Evolutionary conservation across 2,888 invertebrate species (phyloP).

Genomic region (Agonum fuliginosum): DNA sequence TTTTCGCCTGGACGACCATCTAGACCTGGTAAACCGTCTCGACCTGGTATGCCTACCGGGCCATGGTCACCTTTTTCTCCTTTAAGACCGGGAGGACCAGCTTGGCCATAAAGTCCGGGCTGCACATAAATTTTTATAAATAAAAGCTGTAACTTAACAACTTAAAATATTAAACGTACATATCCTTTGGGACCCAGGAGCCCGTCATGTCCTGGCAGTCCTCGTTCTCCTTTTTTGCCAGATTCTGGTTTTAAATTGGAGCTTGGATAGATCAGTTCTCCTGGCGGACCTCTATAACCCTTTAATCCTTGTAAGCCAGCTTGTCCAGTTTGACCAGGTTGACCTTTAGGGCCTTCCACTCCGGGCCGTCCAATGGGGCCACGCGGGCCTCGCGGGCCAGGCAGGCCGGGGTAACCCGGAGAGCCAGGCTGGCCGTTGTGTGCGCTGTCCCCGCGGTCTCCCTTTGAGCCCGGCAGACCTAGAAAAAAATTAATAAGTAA

Average conservation of each 20-base stretch:
- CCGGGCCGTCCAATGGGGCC: conserved; percentile 75
- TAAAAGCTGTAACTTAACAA: background rate
- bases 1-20: conserved; percentile 74
- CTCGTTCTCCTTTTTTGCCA: conserved; percentile 78
- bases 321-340: conserved; percentile 71
- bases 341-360: conserved; percentile 62
- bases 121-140: conserved; percentile 64
- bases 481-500: conserved; percentile 7
- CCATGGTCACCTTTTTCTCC: conserved; percentile 74
- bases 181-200: conserved; percentile 72
- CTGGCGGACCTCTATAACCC: conserved; percentile 70
- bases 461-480: conserved; percentile 73
- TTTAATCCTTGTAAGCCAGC: conserved; percentile 69
- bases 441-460: conserved; percentile 75
- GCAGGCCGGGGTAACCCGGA: conserved; percentile 77
- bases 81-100: conserved; percentile 74
- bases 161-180: conserved; percentile 57
- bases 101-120: conserved; percentile 72
- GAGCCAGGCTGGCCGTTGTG: conserved; percentile 73
- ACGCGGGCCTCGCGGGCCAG: conserved; percentile 74
- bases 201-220: conserved; percentile 71
- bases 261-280: conserved; percentile 65
- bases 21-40: conserved; percentile 71
- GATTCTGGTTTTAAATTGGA: conserved; percentile 67
- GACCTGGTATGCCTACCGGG: conserved; percentile 67